Conservation (phyloP, 2,797 vertebrate species). For the Arctocebus calabarensis region DNA sequence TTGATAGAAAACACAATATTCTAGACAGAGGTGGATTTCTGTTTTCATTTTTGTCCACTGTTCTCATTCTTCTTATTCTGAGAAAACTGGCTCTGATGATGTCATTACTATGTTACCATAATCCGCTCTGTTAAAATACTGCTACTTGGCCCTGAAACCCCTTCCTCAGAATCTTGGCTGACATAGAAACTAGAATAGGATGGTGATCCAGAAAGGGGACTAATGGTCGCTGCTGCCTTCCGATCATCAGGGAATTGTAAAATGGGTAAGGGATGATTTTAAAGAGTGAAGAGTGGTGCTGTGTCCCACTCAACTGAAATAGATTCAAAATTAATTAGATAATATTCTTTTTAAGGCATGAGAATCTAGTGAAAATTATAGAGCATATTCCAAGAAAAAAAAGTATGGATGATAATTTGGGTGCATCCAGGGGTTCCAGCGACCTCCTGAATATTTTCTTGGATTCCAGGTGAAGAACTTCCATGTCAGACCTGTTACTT, state of each 20-base stretch:
- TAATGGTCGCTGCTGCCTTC: neutral
- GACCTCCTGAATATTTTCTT: neutral
- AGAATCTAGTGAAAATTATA: neutral
- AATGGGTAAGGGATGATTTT: neutral
- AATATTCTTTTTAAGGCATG: neutral
- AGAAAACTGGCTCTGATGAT: neutral
- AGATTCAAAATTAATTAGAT: neutral
- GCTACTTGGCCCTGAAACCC: neutral
- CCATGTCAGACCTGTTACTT: neutral
- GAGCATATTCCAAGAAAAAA: neutral
- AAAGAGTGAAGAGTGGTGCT: neutral
- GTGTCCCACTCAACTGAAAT: neutral
- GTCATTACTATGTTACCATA: neutral
- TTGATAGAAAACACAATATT: neutral
- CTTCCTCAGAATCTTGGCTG: neutral
- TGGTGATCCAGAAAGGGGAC: neutral
- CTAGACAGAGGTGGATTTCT: neutral
- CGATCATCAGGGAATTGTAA: slow-evolving; percentile 19
- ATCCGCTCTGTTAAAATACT: slow-evolving; percentile 17
- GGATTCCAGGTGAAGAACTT: slow-evolving; percentile 1
- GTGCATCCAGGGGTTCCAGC: neutral
- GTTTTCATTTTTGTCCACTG: neutral
- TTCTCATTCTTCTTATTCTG: neutral
- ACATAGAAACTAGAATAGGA: neutral
- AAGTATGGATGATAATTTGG: neutral